Percentiles rank a stretch among this genome's conserved stretches.
phyloP scores from a whole-genome alignment of 2,888 invertebrate species.

The Tribolium freemani region DNA sequence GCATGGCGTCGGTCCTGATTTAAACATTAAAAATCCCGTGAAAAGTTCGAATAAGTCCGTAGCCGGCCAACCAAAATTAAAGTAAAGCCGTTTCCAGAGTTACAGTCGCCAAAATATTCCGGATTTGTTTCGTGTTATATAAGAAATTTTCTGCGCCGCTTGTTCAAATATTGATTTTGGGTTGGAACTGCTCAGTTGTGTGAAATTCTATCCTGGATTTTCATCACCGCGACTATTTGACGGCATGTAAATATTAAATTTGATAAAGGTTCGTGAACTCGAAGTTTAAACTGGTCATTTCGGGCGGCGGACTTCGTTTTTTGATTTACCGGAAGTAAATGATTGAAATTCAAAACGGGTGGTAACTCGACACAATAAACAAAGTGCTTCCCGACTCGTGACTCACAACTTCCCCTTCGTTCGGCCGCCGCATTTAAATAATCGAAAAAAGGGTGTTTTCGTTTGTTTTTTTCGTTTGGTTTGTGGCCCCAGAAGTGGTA shows the following conservation, averaged over 20 bases:
- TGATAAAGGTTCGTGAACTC: neutral
- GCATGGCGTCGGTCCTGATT: slow-evolving; percentile 58
- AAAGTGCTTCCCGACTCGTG: slow-evolving; percentile 39
- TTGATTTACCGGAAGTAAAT: slow-evolving; percentile 47
- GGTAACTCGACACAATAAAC: slow-evolving; percentile 31
- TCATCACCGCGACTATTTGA: slow-evolving; percentile 43
- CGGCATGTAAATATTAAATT: slow-evolving; percentile 43
- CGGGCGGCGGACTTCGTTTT: neutral
- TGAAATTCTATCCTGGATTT: slow-evolving; percentile 42
- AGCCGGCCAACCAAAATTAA: slow-evolving; percentile 13
- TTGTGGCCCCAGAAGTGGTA: slow-evolving; percentile 1
- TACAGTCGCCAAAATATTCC: slow-evolving; percentile 6
- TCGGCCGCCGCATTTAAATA: slow-evolving; percentile 24
- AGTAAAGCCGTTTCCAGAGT: neutral
- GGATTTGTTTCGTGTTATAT: slow-evolving; percentile 28
- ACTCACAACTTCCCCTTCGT: slow-evolving; percentile 41
- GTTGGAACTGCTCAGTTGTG: slow-evolving; percentile 55
- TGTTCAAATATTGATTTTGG: slow-evolving; percentile 64
- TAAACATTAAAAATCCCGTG: slow-evolving; percentile 45
- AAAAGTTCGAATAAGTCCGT: slow-evolving; percentile 25
- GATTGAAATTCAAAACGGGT: slow-evolving; percentile 45
- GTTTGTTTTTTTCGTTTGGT: slow-evolving; percentile 37
- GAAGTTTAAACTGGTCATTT: neutral
- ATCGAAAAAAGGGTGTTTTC: slow-evolving; percentile 43
- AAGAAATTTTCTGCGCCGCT: slow-evolving; percentile 56